phyloP scores from a whole-genome alignment of 2,113 vertebrate genomes.

The Procavia capensis region DNA sequence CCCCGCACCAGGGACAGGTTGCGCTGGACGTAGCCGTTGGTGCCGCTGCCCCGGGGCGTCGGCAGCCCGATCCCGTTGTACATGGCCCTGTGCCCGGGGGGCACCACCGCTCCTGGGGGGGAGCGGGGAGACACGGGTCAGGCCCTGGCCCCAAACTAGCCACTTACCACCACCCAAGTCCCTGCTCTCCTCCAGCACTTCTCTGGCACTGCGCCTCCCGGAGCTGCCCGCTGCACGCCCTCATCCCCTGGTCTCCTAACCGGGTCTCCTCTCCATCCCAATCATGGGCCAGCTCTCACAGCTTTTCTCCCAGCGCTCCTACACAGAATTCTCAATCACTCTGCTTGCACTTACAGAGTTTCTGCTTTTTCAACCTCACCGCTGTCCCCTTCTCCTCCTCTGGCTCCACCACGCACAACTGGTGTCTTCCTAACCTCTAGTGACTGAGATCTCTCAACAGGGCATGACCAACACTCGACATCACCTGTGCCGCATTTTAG shows the following conservation, averaged over 20 bases:
- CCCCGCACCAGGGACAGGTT: conserved; percentile 94
- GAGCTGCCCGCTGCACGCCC: not conserved
- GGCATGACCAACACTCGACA: conserved; percentile 13
- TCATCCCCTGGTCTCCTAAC: not conserved
- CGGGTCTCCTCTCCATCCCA: not conserved
- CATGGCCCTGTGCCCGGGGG: conserved; percentile 88
- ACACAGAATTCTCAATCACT: not conserved
- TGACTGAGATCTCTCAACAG: not conserved
- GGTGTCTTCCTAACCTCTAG: not conserved
- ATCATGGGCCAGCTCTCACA: not conserved
- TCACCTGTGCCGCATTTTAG: not conserved
- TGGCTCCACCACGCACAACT: not conserved
- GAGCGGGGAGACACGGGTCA: conserved; percentile 82
- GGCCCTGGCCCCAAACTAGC: conserved; percentile 79
- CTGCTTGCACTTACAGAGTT: not conserved
- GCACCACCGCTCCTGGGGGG: conserved; percentile 82
- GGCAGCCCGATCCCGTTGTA: conserved; percentile 97
- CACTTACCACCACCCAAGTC: conserved; percentile 71
- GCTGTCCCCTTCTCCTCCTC: conserved; percentile 18
- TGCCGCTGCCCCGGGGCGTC: conserved; percentile 95
- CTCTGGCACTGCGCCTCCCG: not conserved
- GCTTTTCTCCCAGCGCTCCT: not conserved
- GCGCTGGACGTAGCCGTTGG: conserved; percentile 96
- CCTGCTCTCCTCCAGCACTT: conserved; percentile 52
- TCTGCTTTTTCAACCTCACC: conserved; percentile 44